Conservation (phyloP, 2,113 vertebrate species). For the Dolichotis patagonum region DNA sequence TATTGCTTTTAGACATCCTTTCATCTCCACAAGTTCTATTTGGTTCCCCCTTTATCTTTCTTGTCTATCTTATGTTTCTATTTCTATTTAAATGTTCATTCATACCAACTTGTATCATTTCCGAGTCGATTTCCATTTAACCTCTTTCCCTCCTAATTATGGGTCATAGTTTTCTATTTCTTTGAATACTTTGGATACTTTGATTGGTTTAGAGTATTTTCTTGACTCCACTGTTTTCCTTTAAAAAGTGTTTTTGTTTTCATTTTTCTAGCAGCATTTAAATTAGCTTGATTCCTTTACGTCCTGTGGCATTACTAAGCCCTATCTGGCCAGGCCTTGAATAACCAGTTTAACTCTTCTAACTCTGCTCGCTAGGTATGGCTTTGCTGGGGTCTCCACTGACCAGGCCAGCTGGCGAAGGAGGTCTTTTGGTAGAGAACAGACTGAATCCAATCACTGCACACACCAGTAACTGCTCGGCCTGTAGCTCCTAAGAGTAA, state of each 20-base stretch:
- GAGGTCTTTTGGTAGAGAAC: background rate
- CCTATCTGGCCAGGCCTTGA: background rate
- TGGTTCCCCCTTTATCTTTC: background rate
- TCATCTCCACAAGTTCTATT: background rate
- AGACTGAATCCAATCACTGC: background rate
- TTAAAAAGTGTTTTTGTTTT: background rate
- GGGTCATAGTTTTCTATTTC: background rate
- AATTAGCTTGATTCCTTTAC: background rate
- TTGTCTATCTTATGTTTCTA: background rate
- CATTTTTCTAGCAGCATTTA: background rate
- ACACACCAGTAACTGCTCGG: accelerated
- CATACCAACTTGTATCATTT: background rate
- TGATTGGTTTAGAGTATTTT: background rate
- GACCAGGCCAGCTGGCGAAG: background rate
- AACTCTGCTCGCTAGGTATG: background rate
- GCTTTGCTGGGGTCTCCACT: background rate
- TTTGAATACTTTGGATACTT: background rate
- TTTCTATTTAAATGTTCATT: background rate
- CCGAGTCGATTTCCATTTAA: background rate
- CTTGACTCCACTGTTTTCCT: background rate
- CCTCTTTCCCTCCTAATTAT: background rate
- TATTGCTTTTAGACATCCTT: background rate
- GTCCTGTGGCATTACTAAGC: background rate
- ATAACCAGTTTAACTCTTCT: background rate
- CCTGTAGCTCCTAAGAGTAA: accelerated